Conservation (phyloP, 2,113 vertebrate species). For the Penelope pileata region DNA sequence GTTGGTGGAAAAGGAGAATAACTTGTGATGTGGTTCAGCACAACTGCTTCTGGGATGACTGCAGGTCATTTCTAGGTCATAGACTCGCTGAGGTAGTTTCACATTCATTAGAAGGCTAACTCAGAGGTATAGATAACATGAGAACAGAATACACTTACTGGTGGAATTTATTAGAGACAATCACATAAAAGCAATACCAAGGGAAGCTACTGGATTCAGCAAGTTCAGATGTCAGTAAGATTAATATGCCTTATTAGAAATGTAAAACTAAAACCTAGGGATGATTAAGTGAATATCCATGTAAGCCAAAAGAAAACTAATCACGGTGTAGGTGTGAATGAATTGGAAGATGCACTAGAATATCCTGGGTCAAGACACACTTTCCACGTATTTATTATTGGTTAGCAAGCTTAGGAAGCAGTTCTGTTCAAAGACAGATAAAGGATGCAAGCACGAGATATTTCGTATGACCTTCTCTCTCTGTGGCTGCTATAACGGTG, state of each 20-base stretch:
- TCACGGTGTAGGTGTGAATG: neutral
- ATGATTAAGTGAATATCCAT: neutral
- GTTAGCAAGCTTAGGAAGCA: neutral
- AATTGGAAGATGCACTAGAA: neutral
- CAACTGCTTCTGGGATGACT: neutral
- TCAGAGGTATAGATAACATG: neutral
- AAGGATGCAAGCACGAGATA: neutral
- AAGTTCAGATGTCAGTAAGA: neutral
- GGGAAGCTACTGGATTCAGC: neutral
- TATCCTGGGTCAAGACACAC: neutral
- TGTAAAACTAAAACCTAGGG: neutral
- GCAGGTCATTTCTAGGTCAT: slow-evolving; percentile 9
- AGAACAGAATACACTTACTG: neutral
- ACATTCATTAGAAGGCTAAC: neutral
- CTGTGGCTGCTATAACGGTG: neutral
- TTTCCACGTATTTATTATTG: neutral
- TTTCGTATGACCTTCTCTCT: neutral
- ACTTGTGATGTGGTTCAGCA: slow-evolving; percentile 25
- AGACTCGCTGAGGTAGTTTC: neutral
- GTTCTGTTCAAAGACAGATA: neutral
- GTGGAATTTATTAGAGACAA: neutral
- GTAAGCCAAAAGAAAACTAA: neutral
- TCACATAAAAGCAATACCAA: neutral
- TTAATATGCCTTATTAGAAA: neutral
- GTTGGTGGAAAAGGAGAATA: neutral